Evolutionary conservation across 2,888 invertebrate species (phyloP).

Genomic region (Tryphoninae sp.): DNA sequence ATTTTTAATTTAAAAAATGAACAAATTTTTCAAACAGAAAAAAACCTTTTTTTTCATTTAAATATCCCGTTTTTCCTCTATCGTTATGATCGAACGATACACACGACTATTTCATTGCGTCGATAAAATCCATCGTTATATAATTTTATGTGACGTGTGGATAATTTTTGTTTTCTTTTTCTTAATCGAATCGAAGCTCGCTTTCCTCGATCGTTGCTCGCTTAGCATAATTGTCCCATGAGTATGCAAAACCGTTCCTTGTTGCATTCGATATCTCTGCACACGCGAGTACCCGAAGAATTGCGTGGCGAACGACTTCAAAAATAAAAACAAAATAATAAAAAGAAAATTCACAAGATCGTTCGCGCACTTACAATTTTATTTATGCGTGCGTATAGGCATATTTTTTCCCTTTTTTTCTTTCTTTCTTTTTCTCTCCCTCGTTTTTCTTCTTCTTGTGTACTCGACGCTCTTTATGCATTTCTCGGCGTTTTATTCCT

Average conservation of each 20-base stretch:
- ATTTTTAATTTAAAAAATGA: too few species aligned
- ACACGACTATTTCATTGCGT: neutral
- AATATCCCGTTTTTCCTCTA: too few species aligned
- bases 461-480: constrained; percentile 48
- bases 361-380: constrained; percentile 33
- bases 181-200: constrained; percentile 35
- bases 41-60: too few species aligned
- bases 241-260: constrained; percentile 49
- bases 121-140: constrained; percentile 35
- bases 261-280: constrained; percentile 43
- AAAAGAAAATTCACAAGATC: constrained; percentile 19
- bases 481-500: constrained; percentile 44
- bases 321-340: constrained; percentile 27
- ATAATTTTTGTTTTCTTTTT: constrained; percentile 26
- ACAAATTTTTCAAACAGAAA: too few species aligned
- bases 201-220: constrained; percentile 47
- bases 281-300: constrained; percentile 39
- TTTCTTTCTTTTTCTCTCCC: neutral
- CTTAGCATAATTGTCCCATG: constrained; percentile 63
- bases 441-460: neutral
- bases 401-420: constrained; percentile 3
- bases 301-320: constrained; percentile 38
- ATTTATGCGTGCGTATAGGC: constrained; percentile 24
- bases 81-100: neutral
- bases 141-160: constrained; percentile 16